Evolutionary conservation across 2,888 invertebrate species (phyloP).

Genomic region (Geophilus truncorum): DNA sequence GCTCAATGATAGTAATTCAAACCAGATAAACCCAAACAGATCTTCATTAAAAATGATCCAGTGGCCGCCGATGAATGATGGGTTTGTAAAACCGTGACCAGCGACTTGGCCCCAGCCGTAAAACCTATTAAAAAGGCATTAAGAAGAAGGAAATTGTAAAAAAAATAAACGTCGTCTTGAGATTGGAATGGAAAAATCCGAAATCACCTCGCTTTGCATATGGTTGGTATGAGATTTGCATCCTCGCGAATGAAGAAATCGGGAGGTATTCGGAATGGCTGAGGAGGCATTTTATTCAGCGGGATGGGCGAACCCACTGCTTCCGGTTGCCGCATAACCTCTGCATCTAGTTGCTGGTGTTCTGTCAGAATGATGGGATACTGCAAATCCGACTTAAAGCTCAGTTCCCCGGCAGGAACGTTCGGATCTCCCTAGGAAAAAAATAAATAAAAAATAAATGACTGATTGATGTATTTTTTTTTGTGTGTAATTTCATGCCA

Average conservation of each 20-base stretch:
- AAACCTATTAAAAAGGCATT: conserved; percentile 42
- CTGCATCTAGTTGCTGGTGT: conserved; percentile 42
- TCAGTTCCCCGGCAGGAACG: conserved; percentile 46
- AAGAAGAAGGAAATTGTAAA: not conserved
- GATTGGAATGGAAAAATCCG: too few species aligned
- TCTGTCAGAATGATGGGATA: conserved; percentile 43
- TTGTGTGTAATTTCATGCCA: not conserved
- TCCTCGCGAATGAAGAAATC: not conserved
- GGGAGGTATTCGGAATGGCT: conserved; percentile 44
- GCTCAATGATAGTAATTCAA: conserved; percentile 44
- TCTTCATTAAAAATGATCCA: conserved; percentile 45
- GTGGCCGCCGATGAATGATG: conserved; percentile 43
- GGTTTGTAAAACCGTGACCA: conserved; percentile 43
- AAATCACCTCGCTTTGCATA: conserved; percentile 41
- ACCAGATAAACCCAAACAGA: conserved; percentile 46
- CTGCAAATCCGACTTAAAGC: conserved; percentile 42
- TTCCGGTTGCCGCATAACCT: conserved; percentile 40
- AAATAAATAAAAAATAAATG: too few species aligned
- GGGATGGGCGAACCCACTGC: conserved; percentile 32
- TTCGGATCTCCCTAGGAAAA: conserved; percentile 46
- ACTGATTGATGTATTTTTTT: too few species aligned
- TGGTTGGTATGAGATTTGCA: conserved; percentile 37
- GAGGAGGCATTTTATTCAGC: conserved; percentile 39
- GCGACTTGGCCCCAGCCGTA: conserved; percentile 45
- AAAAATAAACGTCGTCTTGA: not conserved